phyloP scores from a whole-genome alignment of 2,113 vertebrate genomes.

The Daubentonia madagascariensis region DNA sequence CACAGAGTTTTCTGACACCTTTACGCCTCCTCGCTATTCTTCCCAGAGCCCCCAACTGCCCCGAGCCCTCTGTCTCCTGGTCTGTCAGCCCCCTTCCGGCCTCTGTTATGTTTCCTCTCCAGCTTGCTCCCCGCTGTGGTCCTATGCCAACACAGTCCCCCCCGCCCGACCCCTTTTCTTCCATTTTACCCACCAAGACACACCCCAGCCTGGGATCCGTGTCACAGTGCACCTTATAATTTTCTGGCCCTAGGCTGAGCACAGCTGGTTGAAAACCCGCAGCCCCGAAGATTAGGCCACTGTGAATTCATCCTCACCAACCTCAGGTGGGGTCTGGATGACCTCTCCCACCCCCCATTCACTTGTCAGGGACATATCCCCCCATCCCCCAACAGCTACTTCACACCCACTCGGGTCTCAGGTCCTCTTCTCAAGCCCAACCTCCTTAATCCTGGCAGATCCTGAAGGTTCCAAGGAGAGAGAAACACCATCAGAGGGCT shows the following conservation, averaged over 20 bases:
- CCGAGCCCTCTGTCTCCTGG: neutral
- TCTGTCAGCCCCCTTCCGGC: neutral
- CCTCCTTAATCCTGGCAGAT: neutral
- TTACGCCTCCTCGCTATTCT: neutral
- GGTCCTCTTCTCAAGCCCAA: neutral
- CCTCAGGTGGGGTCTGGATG: neutral
- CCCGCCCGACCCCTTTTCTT: neutral
- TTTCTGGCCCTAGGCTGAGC: neutral
- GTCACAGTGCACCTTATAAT: neutral
- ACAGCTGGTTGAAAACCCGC: neutral
- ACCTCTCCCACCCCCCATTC: neutral
- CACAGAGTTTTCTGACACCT: neutral
- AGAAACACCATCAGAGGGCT: neutral
- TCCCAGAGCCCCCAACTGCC: neutral
- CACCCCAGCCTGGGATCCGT: fast-evolving
- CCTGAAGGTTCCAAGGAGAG: neutral
- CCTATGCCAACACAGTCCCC: neutral
- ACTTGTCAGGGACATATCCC: too few species aligned
- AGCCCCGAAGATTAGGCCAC: neutral
- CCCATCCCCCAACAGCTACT: neutral
- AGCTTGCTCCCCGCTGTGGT: neutral
- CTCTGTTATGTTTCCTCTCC: neutral
- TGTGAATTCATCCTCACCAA: neutral
- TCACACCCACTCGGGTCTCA: too few species aligned
- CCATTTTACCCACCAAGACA: neutral